Evolutionary conservation across 2,797 vertebrate genomes (phyloP), one percentile per base, ranked within the genome.

Genomic region (Ateles fusciceps): DNA sequence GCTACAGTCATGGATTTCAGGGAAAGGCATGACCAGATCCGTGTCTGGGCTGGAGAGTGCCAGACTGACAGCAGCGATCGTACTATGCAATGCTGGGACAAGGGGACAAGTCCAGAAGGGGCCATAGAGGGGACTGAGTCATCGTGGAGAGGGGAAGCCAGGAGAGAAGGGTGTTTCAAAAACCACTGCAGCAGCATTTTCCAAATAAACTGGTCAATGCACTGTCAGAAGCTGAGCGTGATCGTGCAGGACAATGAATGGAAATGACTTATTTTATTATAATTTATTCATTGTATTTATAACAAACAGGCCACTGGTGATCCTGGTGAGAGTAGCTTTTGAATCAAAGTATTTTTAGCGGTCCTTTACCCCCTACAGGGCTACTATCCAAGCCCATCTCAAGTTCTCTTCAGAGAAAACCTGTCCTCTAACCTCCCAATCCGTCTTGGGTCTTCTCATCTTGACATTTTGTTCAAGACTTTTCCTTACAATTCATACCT

Each of bases 121-220:
- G 12, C 17, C 46, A 8, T 1, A 19, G 10, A 3, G 4, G 48
- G 64, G 22, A 57, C 22, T 22, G 11, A 10, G n/a, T 14, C 44
- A 33, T 2, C 0, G 57, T 86, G 57, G 57, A n/a, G 46, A 57
- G 14, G 14, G 61, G 33, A 55, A 30, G 48, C 42, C 48, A 46
- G 72, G 85, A 19, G n/a, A 86, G 57, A 8, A 9, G 21, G 11
- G 7, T 52, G 75, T 48, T 87, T 79, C 3, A 39, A 57, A 92
- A 85, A 75, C 55, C n/a, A 61, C 50, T 30, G 36, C 59, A 85
- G 61, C 55, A 78, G 42, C 28, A 44, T 79, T 94, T 83, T 55
- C 13, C 36, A 55, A 28, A 55, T 21, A 76, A 59, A 91, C 3
- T 19, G 11, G 44, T 85, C 26, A 78, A 72, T 2, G 7, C 4